Evolutionary conservation across 2,113 vertebrate genomes (phyloP).

Genomic region (Dipodomys ordii): DNA sequence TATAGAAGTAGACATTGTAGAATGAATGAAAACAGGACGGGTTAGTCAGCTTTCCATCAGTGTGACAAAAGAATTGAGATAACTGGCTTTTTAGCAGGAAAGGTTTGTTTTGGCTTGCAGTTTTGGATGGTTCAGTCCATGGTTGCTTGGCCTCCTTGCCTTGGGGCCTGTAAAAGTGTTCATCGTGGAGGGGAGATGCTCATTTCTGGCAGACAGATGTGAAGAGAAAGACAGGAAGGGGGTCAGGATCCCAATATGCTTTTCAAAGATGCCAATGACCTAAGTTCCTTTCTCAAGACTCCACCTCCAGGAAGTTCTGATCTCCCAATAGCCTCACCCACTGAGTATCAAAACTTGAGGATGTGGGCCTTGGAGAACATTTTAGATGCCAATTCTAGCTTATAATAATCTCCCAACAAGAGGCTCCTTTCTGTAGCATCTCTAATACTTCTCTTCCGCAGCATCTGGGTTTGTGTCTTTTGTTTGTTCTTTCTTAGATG

Average conservation of each 20-base stretch:
- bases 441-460: not conserved
- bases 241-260: not conserved
- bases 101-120: not conserved
- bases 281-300: not conserved
- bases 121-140: not conserved
- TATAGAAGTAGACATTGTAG: not conserved
- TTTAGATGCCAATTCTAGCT: not conserved
- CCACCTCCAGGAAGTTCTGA: too few species aligned
- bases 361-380: too few species aligned
- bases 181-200: not conserved
- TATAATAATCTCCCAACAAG: not conserved
- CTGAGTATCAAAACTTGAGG: not conserved
- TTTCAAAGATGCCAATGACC: not conserved
- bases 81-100: not conserved
- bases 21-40: not conserved
- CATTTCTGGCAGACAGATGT: not conserved
- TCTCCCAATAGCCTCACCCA: not conserved
- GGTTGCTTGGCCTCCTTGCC: not conserved
- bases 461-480: not conserved
- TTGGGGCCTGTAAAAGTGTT: not conserved
- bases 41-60: not conserved
- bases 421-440: not conserved
- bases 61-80: not conserved
- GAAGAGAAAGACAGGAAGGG: not conserved
- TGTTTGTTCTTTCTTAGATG: not conserved